Conservation (phyloP, 2,797 vertebrate genomes). For the Melopsittacus undulatus region DNA sequence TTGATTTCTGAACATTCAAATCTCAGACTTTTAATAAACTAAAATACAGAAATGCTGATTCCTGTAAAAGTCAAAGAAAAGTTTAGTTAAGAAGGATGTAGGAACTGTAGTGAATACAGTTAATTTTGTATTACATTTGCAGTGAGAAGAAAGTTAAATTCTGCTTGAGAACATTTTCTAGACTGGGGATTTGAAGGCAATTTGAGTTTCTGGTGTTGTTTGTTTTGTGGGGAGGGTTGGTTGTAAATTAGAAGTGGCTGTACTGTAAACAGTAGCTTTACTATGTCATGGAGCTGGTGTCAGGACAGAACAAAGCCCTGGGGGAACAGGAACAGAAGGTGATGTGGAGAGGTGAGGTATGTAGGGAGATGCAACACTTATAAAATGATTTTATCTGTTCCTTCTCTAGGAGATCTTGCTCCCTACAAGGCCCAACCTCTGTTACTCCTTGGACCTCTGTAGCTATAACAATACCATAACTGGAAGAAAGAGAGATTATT, state of each 20-base stretch:
- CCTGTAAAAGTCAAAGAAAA: conserved; percentile 3
- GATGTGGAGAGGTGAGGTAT: background rate
- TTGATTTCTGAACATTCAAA: conserved; percentile 32
- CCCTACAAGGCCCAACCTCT: background rate
- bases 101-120: background rate
- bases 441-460: background rate
- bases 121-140: background rate
- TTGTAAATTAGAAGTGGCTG: conserved; percentile 12
- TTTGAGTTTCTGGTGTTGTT: background rate
- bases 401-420: background rate
- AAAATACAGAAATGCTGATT: background rate
- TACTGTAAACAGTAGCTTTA: background rate
- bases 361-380: background rate
- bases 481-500: background rate
- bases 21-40: background rate
- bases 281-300: background rate
- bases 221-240: background rate
- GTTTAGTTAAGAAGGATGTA: background rate
- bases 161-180: background rate
- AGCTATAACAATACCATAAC: background rate
- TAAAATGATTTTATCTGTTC: background rate
- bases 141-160: background rate
- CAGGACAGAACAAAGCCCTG: background rate
- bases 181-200: conserved; percentile 10
- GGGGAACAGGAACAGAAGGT: background rate